Conservation (phyloP, 2,797 vertebrate genomes). For the Oceanodroma leucorhoa region DNA sequence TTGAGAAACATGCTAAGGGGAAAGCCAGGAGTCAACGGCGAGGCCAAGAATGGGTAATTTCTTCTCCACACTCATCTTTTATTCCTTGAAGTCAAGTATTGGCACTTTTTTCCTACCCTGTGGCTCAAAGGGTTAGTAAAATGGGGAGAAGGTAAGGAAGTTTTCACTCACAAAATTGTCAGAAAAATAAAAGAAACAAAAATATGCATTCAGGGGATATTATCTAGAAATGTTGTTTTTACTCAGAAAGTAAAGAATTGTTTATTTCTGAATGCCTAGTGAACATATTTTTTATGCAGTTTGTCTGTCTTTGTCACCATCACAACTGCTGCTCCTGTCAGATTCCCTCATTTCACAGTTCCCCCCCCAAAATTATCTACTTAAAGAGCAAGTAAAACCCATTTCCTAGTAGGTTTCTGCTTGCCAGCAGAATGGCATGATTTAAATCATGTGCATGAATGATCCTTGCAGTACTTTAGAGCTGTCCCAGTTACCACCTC, state of each 20-base stretch:
- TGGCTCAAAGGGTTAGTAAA: not conserved
- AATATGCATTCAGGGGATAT: not conserved
- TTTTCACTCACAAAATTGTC: not conserved
- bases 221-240: not conserved
- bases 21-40: not conserved
- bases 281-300: not conserved
- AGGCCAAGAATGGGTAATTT: not conserved
- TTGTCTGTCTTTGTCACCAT: not conserved
- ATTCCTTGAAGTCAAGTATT: not conserved
- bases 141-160: not conserved
- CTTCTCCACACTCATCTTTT: not conserved
- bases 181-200: not conserved
- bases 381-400: conserved; percentile 31
- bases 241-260: not conserved
- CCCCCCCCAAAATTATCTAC: not conserved
- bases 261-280: not conserved
- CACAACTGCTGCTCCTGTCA: not conserved
- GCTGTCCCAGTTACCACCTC: not conserved
- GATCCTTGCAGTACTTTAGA: not conserved
- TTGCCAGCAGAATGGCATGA: not conserved
- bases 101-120: not conserved
- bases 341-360: not conserved
- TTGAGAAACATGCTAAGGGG: not conserved
- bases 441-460: conserved; percentile 16
- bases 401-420: conserved; percentile 12